Conservation (phyloP, 2,888 invertebrate genomes). For the Sepioteuthis lessoniana region DNA sequence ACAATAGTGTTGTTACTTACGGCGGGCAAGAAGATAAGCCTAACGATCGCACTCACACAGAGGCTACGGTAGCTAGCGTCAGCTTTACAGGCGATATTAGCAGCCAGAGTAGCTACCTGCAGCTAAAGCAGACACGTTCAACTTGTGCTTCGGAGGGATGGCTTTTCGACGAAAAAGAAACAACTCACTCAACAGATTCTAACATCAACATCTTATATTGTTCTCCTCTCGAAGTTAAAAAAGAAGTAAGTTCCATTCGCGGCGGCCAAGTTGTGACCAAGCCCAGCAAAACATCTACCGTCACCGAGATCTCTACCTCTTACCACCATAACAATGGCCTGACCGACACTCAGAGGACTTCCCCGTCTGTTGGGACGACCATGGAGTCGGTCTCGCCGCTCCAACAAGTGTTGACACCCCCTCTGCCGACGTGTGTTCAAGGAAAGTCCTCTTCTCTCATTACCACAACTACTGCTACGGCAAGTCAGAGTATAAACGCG, state of each 20-base stretch:
- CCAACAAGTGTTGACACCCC: constrained; percentile 43
- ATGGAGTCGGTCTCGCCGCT: constrained; percentile 41
- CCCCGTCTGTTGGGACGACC: background rate
- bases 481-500: background rate
- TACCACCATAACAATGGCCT: background rate
- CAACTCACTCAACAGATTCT: background rate
- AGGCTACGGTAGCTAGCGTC: background rate
- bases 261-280: background rate
- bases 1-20: background rate
- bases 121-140: background rate
- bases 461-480: background rate
- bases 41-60: background rate
- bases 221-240: background rate
- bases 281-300: background rate
- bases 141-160: background rate
- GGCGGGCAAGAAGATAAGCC: background rate
- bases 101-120: background rate
- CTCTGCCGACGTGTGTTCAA: constrained; percentile 38
- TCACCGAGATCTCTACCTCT: background rate
- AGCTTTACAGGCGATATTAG: background rate
- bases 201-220: background rate
- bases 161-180: background rate
- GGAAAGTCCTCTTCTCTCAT: background rate
- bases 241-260: background rate
- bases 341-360: background rate